Percentiles rank a stretch among this genome's conserved stretches.
Conservation (phyloP, 2,113 vertebrate genomes). For the Butorides virescens region DNA sequence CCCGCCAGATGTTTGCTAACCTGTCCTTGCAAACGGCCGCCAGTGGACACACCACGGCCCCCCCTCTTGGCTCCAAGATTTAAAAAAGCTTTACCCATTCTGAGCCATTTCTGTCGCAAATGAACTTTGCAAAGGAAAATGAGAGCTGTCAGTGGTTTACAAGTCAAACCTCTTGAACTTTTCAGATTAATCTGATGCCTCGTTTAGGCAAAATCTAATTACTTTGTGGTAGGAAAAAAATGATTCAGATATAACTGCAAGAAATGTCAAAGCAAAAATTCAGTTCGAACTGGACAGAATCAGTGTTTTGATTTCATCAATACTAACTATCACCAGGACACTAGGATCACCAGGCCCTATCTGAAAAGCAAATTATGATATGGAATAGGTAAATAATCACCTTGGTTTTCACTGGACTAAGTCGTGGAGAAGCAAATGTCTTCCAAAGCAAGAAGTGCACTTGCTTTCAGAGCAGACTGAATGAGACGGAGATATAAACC, state of each 20-base stretch:
- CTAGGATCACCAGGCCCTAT: neutral
- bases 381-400: neutral
- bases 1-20: neutral
- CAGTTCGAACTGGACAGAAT: neutral
- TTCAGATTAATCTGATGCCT: neutral
- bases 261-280: neutral
- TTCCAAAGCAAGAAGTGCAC: neutral
- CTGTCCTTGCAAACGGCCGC: neutral
- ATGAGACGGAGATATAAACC: neutral
- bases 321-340: neutral
- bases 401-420: neutral
- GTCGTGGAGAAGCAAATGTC: rapidly evolving
- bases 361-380: neutral
- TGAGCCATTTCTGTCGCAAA: neutral
- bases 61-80: too few species aligned
- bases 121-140: neutral
- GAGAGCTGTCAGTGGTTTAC: rapidly evolving
- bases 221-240: neutral
- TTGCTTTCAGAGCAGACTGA: neutral
- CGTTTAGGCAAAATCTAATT: neutral
- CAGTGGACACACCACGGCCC: rapidly evolving
- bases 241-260: neutral
- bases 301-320: neutral
- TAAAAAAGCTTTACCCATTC: neutral
- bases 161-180: neutral